Conservation (phyloP, 2,888 invertebrate species). For the Synanthedon andrenaeformis region DNA sequence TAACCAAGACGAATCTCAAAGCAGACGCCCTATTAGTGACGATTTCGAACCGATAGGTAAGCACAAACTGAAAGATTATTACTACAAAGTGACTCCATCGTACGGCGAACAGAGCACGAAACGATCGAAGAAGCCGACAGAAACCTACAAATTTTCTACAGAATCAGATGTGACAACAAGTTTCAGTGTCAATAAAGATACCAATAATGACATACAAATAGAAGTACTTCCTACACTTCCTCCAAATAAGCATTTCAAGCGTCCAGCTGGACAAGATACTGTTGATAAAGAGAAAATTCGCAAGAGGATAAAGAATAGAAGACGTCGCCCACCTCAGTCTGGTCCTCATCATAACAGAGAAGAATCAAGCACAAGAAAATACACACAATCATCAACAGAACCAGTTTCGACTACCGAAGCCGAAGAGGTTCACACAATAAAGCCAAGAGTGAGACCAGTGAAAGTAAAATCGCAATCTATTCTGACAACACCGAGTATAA, state of each 20-base stretch:
- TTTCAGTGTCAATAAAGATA: conserved; percentile 19
- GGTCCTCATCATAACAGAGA: conserved; percentile 35
- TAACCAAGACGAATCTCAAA: conserved; percentile 53
- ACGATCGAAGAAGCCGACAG: conserved; percentile 52
- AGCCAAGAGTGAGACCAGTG: conserved; percentile 44
- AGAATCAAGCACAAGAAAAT: conserved; percentile 28
- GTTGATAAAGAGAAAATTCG: conserved; percentile 48
- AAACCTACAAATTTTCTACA: conserved; percentile 18
- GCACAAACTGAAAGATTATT: conserved; percentile 58
- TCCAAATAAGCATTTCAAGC: conserved; percentile 57
- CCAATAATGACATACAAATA: conserved; percentile 28
- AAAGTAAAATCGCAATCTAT: conserved; percentile 35
- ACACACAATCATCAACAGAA: conserved; percentile 29
- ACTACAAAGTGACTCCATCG: conserved; percentile 53
- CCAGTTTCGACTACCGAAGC: conserved; percentile 25
- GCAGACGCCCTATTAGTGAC: conserved; percentile 54
- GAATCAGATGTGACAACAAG: conserved; percentile 26
- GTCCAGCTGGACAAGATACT: conserved; percentile 30
- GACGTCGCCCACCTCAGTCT: conserved; percentile 50
- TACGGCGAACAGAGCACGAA: conserved; percentile 42
- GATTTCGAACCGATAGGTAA: conserved; percentile 59
- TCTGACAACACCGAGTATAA: conserved; percentile 53
- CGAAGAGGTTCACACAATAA: conserved; percentile 46
- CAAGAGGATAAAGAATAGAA: conserved; percentile 57
- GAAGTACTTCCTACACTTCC: conserved; percentile 58